A percentile compares a stretch with the other conserved stretches of the same genome.
These are phyloP conservation scores for Pachycephala philippinensis DNA, from an alignment of 2,113 vertebrate species.

Conservation along the genomic window DNA sequence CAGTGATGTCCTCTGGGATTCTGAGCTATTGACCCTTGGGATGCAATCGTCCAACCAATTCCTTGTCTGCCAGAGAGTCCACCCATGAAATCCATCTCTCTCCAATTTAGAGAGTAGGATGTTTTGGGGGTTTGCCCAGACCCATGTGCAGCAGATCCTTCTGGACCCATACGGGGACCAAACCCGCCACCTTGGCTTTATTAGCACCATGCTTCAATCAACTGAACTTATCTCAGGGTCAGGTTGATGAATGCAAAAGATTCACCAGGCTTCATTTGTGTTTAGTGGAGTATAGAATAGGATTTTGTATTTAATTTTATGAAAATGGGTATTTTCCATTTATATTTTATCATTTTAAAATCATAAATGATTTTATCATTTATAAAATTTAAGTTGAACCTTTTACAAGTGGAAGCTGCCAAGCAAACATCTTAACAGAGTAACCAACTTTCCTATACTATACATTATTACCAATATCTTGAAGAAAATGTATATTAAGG, in stretches of 20 bases:
- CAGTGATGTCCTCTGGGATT: neutral
- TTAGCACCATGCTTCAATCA: neutral
- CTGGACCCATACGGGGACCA: neutral
- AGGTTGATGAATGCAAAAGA: neutral
- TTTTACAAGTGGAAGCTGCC: neutral
- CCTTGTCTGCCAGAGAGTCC: neutral
- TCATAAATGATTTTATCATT: neutral
- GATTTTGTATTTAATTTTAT: neutral
- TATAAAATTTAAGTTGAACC: neutral
- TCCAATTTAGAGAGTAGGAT: neutral
- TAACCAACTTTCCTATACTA: neutral
- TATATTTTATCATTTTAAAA: too few species aligned
- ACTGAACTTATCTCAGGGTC: neutral
- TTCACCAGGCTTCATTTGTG: neutral
- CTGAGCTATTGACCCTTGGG: neutral
- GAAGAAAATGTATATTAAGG: neutral
- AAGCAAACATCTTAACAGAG: neutral
- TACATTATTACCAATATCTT: neutral
- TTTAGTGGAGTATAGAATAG: neutral
- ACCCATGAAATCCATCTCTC: neutral
- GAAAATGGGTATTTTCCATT: neutral
- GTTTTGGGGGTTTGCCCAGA: neutral
- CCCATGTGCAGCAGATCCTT: neutral
- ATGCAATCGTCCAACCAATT: fast-evolving
- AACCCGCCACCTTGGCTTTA: neutral